These are phyloP conservation scores for Colletes gigas DNA, from an alignment of 1,140 invertebrate genomes.

Conservation along the genomic window DNA sequence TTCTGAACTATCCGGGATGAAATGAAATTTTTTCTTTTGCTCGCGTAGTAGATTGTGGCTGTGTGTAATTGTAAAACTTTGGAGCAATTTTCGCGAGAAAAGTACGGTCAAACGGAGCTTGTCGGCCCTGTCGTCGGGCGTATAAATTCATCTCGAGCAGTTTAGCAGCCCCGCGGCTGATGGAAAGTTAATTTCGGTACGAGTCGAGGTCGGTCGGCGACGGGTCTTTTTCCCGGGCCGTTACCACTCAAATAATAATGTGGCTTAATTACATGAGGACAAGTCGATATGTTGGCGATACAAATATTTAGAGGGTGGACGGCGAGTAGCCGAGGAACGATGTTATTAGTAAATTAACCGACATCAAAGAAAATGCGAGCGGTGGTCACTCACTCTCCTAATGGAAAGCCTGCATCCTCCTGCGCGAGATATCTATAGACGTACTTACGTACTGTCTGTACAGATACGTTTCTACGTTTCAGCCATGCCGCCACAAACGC, in stretches of 20 bases:
- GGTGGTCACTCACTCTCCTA: conserved; percentile 78
- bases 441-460: conserved; percentile 37
- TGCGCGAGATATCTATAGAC: conserved; percentile 56
- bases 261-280: conserved; percentile 69
- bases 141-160: conserved; percentile 22
- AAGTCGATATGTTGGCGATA: conserved; percentile 74
- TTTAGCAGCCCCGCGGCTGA: background rate
- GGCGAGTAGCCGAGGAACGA: conserved; percentile 65
- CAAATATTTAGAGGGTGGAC: conserved; percentile 79
- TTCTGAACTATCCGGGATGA: no score
- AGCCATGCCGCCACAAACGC: background rate
- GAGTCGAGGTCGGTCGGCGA: background rate
- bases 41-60: no score
- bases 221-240: conserved; percentile 52
- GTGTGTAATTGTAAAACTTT: no score
- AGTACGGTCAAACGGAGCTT: background rate
- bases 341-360: conserved; percentile 81
- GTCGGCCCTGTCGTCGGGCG: background rate
- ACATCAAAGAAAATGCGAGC: conserved; percentile 79
- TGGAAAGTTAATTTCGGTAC: conserved; percentile 37
- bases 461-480: conserved; percentile 40
- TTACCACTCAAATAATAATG: conserved; percentile 65
- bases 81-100: background rate
- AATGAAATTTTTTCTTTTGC: no score
- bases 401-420: conserved; percentile 76